Base-by-base conservation (phyloP, 1,140 invertebrate species). In the Heliconius himera region DNA sequence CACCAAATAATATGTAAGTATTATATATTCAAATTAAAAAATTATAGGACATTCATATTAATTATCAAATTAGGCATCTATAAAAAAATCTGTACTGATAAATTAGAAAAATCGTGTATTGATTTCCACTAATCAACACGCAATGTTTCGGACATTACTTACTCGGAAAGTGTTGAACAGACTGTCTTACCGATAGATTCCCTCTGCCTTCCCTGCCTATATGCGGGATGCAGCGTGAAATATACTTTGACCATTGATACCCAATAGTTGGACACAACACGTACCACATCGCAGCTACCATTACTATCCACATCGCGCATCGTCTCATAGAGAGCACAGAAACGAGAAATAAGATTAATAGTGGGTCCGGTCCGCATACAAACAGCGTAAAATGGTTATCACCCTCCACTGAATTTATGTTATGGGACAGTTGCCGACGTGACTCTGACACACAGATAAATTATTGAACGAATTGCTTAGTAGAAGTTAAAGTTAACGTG, bases 331-430 rank as follows among this genome's bases (percentile, higher is more conserved):
- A 66, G 60, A 66, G 26, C 60, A 6, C 60, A 66, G 60, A 66
- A 66, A 81, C 78, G 83, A 85, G 87, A 83, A 85, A 87, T 83
- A 83, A 84, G 85, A 89, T 89, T 90, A 89, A 90, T 89, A 72
- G 83, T 51, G 56, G 72, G 71, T 70, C 81, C 74, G 78, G 60
- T 78, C 74, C 83, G 87, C 85, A 88, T 87, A 83, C 81, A 74
- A 80, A 85, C 71, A 73, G 29, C 51, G 77, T 79, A 78, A 77
- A 81, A 78, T 56, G 70, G 70, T 60, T 78, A 78, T 78, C 56
- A 76, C 60, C 70, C 76, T 78, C 76, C 46, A 70, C 26, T 56
- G 71, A 78, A 73, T 78, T 73, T 78, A 78, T 78, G 38, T 73
- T 70, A 38, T 16, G 72, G 18, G 51, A 73, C 51, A 73, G 36